Evolutionary conservation across 2,113 vertebrate species (phyloP), one percentile per base, ranked within the genome.

Genomic region (Sylvietta virens): DNA sequence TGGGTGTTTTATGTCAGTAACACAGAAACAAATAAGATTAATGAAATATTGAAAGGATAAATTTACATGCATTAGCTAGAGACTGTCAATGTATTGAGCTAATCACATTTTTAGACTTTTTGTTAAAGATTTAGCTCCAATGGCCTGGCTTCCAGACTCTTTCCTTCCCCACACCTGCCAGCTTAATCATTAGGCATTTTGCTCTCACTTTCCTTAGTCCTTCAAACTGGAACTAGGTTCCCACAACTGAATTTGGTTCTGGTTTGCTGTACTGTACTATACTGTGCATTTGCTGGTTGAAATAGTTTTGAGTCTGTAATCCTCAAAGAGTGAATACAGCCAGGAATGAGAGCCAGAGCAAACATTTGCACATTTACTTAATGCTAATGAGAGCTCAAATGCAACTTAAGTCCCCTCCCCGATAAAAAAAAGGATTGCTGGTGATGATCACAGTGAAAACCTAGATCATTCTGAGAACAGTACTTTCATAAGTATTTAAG

Each of bases 381-480:
- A 87, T 97, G 91, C 90, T 95, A 93, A 95, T 90, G 89, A 97
- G 88, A 97, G 96, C 80, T 89, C 84, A 96, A 95, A 96, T 42
- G 77, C 83, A 97, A 94, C 76, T 96, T 57, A 96, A 97, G 79
- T 80, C 47, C 88, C 92, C 76, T 88, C 73, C 60, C 83, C 92
- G 83, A 21, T 79, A 62, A 62, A 62, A 78, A 66, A 86, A 98
- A 97, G 85, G 72, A 97, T 97, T 98, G 98, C 98, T 98, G 98
- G 98, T 98, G 98, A 98, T 96, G 95, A 96, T 98, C 98, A 98
- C 97, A 98, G 98, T 98, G 98, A 98, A 93, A 98, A 97, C 87
- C 78, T 97, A 96, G 81, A 96, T 97, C 84, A 95, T 95, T 98
- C 97, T 97, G 96, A 98, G 96, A 97, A 97, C 60, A 86, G 94